phyloP scores from a whole-genome alignment of 2,888 invertebrate species.

The Gasteruption jaculator region DNA sequence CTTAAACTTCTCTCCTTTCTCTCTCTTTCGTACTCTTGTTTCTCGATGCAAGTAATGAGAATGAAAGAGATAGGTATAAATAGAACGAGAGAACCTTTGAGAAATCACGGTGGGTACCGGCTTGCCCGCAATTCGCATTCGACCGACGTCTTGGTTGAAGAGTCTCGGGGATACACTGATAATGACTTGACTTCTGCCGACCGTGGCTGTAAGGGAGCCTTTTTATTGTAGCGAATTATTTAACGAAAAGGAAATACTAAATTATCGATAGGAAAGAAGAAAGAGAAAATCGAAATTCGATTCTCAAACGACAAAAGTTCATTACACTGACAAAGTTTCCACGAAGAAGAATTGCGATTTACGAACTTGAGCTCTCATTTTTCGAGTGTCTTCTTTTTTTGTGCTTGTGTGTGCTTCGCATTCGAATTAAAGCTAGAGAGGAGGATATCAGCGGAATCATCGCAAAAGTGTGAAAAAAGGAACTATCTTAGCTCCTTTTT shows the following conservation, averaged over 20 bases:
- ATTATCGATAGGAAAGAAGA: slow-evolving; percentile 22
- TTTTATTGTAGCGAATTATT: too few species aligned
- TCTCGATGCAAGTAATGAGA: too few species aligned
- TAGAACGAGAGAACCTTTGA: too few species aligned
- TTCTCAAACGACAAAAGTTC: slow-evolving; percentile 18
- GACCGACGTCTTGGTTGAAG: slow-evolving; percentile 83
- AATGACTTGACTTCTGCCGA: slow-evolving; percentile 76
- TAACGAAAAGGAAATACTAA: slow-evolving; percentile 22
- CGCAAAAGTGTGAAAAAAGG: not conserved
- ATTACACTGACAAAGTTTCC: slow-evolving; percentile 7
- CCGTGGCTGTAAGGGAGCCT: slow-evolving; percentile 44
- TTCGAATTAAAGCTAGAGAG: too few species aligned
- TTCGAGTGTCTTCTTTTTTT: not conserved
- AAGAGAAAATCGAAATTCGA: slow-evolving; percentile 19
- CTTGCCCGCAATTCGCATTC: slow-evolving; percentile 76
- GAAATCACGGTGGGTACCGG: too few species aligned
- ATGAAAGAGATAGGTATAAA: too few species aligned
- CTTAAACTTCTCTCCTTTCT: too few species aligned
- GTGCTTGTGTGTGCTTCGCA: too few species aligned
- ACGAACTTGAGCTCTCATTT: not conserved
- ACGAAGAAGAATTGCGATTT: not conserved
- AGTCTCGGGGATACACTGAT: slow-evolving; percentile 57
- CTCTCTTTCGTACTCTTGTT: too few species aligned
- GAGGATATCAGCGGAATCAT: slow-evolving; percentile 3
- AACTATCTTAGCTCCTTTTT: slow-evolving; percentile 8